A percentile compares a stretch with the other conserved stretches of the same genome.
Conservation (phyloP, 2,113 vertebrate genomes). For the Butorides virescens region DNA sequence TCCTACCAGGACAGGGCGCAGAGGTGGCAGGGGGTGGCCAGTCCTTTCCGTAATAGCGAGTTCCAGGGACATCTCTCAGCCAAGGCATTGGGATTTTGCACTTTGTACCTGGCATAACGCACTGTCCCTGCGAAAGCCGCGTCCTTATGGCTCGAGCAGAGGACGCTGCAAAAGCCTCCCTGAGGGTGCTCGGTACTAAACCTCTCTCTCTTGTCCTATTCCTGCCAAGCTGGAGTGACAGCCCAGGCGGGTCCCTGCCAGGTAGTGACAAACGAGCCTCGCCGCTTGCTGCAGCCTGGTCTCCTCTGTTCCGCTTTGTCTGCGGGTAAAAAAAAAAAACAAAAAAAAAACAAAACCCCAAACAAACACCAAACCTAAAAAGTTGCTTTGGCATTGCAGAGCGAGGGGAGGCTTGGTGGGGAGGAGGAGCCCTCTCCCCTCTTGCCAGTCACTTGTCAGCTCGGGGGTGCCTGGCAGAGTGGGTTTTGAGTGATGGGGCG, state of each 20-base stretch:
- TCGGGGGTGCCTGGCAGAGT: not conserved
- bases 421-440: not conserved
- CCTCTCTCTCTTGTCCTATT: not conserved
- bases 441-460: not conserved
- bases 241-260: not conserved
- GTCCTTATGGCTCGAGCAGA: not conserved
- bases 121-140: rapidly evolving
- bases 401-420: not conserved
- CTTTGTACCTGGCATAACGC: not conserved
- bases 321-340: not conserved
- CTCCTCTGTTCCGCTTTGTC: not conserved
- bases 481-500: not conserved
- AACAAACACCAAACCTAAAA: not conserved
- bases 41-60: not conserved
- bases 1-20: not conserved
- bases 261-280: not conserved
- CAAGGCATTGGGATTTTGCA: not conserved
- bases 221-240: not conserved
- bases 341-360: not conserved
- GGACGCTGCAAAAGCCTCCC: not conserved
- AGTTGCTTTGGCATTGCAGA: not conserved
- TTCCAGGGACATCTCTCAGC: not conserved
- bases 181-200: not conserved
- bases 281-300: not conserved
- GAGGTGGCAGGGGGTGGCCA: not conserved